Evolutionary conservation across 2,797 vertebrate genomes (phyloP), one percentile per base, ranked within the genome.

Genomic region (Knipowitschia caucasica): DNA sequence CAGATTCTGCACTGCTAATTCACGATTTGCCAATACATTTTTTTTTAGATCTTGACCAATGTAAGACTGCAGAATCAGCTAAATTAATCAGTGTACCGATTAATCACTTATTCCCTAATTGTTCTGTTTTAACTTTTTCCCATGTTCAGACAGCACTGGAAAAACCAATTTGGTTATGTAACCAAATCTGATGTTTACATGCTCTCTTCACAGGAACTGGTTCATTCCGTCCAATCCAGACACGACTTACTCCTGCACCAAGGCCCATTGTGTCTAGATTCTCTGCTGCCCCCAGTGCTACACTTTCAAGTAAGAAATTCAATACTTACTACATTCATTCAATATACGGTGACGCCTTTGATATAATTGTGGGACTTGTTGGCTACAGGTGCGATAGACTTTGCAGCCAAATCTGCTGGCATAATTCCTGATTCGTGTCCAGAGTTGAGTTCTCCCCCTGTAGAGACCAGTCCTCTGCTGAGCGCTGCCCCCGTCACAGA

Each of bases 401-500:
- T 96, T 71, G 96, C 96, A 53, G 96, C 96, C n/a, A 95, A 95
- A 69, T 94, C 93, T 73, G 96, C 97, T 10, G 97, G 97, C 49
- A 99, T 99, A 78, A 96, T 99, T 59, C 95, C 96, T 1, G 89
- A 86, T 69, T 90, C 94, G 3, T 62, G 93, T 58, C 89, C 75
- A 20, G 89, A 93, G 40, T 66, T 90, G 43, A 90, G 91, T 4
- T 24, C 91, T 0, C 53, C 86, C 1, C 8, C 63, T 50, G 63
- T 70, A 1, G 75, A 83, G 17, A 57, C 66, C 36, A 3, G 43
- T 38, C 21, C 74, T 31, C 40, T 83, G 42, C 77, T 87, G 7
- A 0, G 62, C 38, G n/a, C 77, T 46, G 31, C 76, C 3, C 62
- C 77, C 29, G 33, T 59, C 0, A 59, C 52, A 23, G 67, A 85